Evolutionary conservation across 2,113 vertebrate species (phyloP).

Genomic region (Rhynchomys soricoides): DNA sequence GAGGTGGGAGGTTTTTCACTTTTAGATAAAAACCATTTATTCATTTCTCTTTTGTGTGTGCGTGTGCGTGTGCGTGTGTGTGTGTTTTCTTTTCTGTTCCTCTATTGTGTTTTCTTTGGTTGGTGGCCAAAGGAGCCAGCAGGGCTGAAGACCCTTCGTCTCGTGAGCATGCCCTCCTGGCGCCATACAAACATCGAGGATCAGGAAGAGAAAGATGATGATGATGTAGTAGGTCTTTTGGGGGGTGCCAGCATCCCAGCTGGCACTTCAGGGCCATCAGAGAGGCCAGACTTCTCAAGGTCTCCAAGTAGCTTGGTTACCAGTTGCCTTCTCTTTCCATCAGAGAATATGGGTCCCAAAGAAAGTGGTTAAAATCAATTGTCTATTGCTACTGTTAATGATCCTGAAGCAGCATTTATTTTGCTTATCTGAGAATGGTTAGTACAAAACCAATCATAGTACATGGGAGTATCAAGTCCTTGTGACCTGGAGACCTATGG

Average conservation of each 20-base stretch:
- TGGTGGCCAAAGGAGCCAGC: slow-evolving; percentile 85
- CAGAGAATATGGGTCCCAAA: slow-evolving; percentile 58
- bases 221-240: slow-evolving; percentile 88
- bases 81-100: slow-evolving; percentile 64
- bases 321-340: slow-evolving; percentile 13
- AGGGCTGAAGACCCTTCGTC: slow-evolving; percentile 88
- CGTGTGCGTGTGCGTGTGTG: slow-evolving; percentile 43
- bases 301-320: slow-evolving; percentile 41
- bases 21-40: slow-evolving; percentile 62
- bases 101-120: slow-evolving; percentile 77
- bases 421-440: slow-evolving; percentile 27
- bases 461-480: not conserved
- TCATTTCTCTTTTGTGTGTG: slow-evolving; percentile 78
- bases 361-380: slow-evolving; percentile 75
- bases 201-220: slow-evolving; percentile 89
- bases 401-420: not conserved
- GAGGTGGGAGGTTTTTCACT: slow-evolving; percentile 32
- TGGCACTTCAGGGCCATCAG: slow-evolving; percentile 71
- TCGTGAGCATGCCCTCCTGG: slow-evolving; percentile 87
- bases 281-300: slow-evolving; percentile 75
- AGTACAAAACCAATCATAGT: not conserved
- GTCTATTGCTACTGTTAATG: slow-evolving; percentile 21
- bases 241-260: not conserved
- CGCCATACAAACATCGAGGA: slow-evolving; percentile 86
- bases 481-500: slow-evolving; percentile 56